These are phyloP conservation scores for Labia minor DNA, from an alignment of 2,888 invertebrate genomes.

Conservation along the genomic window DNA sequence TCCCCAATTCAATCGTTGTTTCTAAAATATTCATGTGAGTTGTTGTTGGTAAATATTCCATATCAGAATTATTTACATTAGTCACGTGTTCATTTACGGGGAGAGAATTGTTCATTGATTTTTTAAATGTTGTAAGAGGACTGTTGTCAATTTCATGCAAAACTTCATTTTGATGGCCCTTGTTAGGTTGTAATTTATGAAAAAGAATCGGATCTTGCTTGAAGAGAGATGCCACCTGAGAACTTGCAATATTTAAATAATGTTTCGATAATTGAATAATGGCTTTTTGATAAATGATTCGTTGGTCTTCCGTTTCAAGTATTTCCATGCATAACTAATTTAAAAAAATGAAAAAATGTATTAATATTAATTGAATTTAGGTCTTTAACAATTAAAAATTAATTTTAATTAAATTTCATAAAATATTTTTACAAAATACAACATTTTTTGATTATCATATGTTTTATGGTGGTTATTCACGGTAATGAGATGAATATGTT, in stretches of 20 bases:
- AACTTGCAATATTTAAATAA: background rate
- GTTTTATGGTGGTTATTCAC: too few species aligned
- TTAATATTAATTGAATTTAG: background rate
- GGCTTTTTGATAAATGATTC: background rate
- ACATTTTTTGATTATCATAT: too few species aligned
- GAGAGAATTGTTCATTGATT: background rate
- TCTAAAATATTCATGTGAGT: background rate
- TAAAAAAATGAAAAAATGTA: background rate
- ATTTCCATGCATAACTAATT: background rate
- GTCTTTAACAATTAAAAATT: too few species aligned
- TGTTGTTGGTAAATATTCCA: background rate
- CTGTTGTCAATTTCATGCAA: background rate
- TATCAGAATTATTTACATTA: background rate
- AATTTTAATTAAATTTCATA: too few species aligned
- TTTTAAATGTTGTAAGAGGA: background rate
- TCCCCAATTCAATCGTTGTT: background rate
- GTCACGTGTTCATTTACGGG: too few species aligned
- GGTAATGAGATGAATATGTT: too few species aligned
- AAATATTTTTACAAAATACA: too few species aligned
- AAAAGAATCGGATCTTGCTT: background rate
- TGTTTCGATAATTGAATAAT: background rate
- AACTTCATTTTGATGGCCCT: background rate
- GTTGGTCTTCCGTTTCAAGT: background rate
- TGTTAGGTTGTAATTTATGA: background rate
- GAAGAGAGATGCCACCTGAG: background rate